phyloP scores from a whole-genome alignment of 2,797 vertebrate species.

The Fundulus diaphanus region DNA sequence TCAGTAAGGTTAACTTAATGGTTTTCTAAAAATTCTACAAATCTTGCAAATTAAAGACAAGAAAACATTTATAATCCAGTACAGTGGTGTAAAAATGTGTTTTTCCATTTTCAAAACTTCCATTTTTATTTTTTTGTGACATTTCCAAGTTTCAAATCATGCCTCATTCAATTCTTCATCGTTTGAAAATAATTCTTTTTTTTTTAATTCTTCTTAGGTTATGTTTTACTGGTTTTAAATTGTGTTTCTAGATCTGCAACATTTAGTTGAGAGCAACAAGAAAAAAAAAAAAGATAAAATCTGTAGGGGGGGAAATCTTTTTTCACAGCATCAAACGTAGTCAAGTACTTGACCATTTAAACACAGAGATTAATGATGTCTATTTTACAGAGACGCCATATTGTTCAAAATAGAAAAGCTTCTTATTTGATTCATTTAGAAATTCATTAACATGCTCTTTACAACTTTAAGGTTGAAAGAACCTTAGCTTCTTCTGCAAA shows the following conservation, averaged over 20 bases:
- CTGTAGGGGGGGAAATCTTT: too few species aligned
- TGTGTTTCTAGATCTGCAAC: neutral
- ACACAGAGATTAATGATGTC: neutral
- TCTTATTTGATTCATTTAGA: neutral
- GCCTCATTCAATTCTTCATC: too few species aligned
- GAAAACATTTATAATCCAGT: too few species aligned
- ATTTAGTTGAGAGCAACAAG: neutral
- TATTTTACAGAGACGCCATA: neutral
- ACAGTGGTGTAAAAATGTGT: too few species aligned
- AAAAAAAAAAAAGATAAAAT: neutral
- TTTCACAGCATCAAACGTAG: neutral
- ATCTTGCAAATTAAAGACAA: too few species aligned
- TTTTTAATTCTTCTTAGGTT: neutral
- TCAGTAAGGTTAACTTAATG: too few species aligned
- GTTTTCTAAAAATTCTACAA: too few species aligned
- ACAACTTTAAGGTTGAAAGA: neutral
- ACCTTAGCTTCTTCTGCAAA: neutral
- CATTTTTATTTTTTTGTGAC: too few species aligned
- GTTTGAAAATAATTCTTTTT: neutral
- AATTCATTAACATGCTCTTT: neutral
- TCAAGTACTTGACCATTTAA: neutral
- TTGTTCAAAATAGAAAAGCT: neutral
- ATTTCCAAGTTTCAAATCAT: too few species aligned
- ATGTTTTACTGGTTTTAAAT: neutral
- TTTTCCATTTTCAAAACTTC: too few species aligned